A percentile compares a stretch with the other conserved stretches of the same genome.
Evolutionary conservation across 2,888 invertebrate genomes (phyloP).

Genomic region (Perithous albicinctus): DNA sequence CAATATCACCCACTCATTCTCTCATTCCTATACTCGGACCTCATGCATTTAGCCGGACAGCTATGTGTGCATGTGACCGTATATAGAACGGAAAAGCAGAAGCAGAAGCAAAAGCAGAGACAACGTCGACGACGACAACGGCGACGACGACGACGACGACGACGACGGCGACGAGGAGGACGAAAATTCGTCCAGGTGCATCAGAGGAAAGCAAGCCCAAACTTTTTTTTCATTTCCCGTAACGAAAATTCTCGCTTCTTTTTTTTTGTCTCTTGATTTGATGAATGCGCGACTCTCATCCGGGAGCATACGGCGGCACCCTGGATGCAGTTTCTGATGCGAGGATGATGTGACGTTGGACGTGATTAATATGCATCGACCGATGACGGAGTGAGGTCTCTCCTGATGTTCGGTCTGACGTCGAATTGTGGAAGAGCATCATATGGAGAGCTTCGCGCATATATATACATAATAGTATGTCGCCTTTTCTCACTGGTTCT

Average conservation of each 20-base stretch:
- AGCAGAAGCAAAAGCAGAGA: too few species aligned
- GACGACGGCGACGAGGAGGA: not conserved
- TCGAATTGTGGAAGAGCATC: constrained; percentile 26
- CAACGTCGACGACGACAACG: not conserved
- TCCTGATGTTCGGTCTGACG: constrained; percentile 3
- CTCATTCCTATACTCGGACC: constrained; percentile 34
- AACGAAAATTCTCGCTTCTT: constrained; percentile 16
- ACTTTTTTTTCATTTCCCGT: constrained; percentile 21
- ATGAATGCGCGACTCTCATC: constrained; percentile 73
- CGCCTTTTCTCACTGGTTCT: constrained; percentile 4
- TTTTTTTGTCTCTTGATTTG: constrained; percentile 76
- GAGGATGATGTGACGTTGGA: constrained; percentile 61
- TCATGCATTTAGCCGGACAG: constrained; percentile 36
- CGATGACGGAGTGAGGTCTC: constrained; percentile 62
- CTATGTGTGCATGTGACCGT: constrained; percentile 6
- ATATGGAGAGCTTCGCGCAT: not conserved
- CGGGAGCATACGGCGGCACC: not conserved
- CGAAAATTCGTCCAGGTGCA: constrained; percentile 26
- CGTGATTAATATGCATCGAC: constrained; percentile 81
- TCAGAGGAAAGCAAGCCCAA: constrained; percentile 9
- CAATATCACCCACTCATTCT: constrained; percentile 34
- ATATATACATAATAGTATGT: not conserved
- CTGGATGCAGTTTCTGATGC: constrained; percentile 63
- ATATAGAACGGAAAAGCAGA: not conserved
- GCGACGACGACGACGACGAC: not conserved